Percentiles rank a stretch among this genome's conserved stretches.
phyloP scores from a whole-genome alignment of 2,888 invertebrate species.

The Pyrrhosoma nymphula region DNA sequence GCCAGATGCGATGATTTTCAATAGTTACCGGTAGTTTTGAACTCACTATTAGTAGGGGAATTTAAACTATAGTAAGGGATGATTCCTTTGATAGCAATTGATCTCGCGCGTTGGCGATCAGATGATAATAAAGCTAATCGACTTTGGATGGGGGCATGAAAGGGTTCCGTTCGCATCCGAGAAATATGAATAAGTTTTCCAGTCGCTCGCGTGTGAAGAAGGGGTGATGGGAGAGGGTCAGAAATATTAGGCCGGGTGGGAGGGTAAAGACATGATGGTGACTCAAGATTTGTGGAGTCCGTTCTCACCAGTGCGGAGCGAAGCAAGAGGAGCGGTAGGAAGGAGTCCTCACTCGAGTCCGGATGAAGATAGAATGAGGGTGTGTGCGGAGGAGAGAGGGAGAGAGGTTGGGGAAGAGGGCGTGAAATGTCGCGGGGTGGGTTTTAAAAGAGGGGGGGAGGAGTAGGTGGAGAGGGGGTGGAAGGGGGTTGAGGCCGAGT shows the following conservation, averaged over 20 bases:
- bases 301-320: not conserved
- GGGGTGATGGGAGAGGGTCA: not conserved
- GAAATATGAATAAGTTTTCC: no score
- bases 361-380: conserved; percentile 14
- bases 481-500: not conserved
- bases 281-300: not conserved
- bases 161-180: no score
- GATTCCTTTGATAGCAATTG: no score
- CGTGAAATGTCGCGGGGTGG: conserved; percentile 23
- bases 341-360: not conserved
- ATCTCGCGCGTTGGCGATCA: no score
- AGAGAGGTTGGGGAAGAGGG: not conserved
- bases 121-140: no score
- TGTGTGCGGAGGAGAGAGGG: not conserved
- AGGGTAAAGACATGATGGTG: not conserved
- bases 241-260: not conserved
- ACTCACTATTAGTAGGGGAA: no score
- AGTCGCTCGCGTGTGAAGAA: not conserved
- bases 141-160: no score
- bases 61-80: no score
- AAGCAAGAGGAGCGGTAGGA: not conserved
- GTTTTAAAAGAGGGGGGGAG: not conserved
- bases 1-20: no score
- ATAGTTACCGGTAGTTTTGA: no score
- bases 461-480: not conserved